These are phyloP conservation scores for Laticauda laticaudata DNA, from an alignment of 2,113 vertebrate genomes.

Conservation along the genomic window DNA sequence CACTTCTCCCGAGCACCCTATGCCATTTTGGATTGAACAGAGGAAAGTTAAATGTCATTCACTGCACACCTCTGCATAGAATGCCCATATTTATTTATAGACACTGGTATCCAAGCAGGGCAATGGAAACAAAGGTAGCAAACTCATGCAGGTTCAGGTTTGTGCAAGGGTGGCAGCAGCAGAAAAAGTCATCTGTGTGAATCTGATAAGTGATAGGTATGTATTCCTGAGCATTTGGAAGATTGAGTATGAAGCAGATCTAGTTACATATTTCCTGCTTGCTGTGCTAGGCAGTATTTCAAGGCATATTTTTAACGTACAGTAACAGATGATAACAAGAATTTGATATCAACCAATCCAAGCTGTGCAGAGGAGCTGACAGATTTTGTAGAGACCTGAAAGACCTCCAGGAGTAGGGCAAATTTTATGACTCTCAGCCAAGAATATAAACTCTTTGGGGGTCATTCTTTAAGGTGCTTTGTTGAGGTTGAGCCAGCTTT, in stretches of 20 bases:
- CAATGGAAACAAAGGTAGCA: conserved; percentile 1
- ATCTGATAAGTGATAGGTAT: conserved; percentile 2
- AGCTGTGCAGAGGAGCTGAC: not conserved
- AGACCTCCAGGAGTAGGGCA: not conserved
- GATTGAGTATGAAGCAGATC: conserved; percentile 4
- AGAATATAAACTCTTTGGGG: not conserved
- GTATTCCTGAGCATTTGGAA: not conserved
- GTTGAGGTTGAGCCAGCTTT: not conserved
- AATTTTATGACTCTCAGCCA: not conserved
- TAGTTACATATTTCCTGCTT: not conserved
- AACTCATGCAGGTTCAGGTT: not conserved
- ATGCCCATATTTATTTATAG: conserved; percentile 22
- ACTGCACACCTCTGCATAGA: conserved; percentile 2
- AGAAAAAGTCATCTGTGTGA: not conserved
- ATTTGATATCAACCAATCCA: not conserved
- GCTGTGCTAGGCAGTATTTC: not conserved
- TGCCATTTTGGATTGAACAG: not conserved
- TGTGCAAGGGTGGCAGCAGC: not conserved
- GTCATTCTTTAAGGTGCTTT: not conserved
- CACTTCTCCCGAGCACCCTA: not conserved
- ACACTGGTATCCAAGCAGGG: conserved; percentile 9
- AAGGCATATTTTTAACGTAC: not conserved
- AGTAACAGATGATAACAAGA: not conserved
- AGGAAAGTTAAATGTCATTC: not conserved
- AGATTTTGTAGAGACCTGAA: not conserved